Percentiles rank a stretch among this genome's conserved stretches.
These are phyloP conservation scores for Dicroscelio sp. DNA, from an alignment of 2,888 invertebrate species.

Conservation along the genomic window DNA sequence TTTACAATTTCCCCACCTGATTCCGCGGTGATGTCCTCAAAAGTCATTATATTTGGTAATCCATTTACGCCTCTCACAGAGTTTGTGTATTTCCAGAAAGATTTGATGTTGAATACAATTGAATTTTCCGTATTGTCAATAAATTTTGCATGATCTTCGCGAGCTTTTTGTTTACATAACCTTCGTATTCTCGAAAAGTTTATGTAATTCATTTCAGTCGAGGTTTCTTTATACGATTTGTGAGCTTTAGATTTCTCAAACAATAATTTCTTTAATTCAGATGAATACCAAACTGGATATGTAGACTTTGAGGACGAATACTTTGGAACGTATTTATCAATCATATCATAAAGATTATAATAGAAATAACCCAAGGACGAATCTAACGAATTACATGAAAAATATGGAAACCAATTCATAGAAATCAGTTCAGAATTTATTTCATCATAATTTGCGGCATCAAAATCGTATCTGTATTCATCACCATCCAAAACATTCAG, in stretches of 20 bases:
- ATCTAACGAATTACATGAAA: not conserved
- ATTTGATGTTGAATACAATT: not conserved
- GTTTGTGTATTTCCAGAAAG: constrained; percentile 7
- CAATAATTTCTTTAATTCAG: not conserved
- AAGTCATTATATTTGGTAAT: not conserved
- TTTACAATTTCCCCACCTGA: not conserved
- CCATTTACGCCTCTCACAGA: not conserved
- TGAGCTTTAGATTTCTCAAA: not conserved
- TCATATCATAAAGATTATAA: not conserved
- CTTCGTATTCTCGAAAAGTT: not conserved
- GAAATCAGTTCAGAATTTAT: not conserved
- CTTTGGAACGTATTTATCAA: not conserved
- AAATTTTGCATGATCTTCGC: not conserved
- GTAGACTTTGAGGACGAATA: no score
- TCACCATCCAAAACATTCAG: not conserved
- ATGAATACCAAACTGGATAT: not conserved
- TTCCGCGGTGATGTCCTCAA: not conserved
- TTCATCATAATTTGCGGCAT: not conserved
- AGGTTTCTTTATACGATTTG: not conserved
- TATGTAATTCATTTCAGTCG: not conserved
- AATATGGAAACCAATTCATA: not conserved
- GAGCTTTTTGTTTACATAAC: not conserved
- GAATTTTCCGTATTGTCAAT: not conserved
- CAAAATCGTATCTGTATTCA: not conserved
- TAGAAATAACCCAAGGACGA: not conserved